phyloP scores from a whole-genome alignment of 2,797 vertebrate genomes.

The Oryzias dopingdopingensis region DNA sequence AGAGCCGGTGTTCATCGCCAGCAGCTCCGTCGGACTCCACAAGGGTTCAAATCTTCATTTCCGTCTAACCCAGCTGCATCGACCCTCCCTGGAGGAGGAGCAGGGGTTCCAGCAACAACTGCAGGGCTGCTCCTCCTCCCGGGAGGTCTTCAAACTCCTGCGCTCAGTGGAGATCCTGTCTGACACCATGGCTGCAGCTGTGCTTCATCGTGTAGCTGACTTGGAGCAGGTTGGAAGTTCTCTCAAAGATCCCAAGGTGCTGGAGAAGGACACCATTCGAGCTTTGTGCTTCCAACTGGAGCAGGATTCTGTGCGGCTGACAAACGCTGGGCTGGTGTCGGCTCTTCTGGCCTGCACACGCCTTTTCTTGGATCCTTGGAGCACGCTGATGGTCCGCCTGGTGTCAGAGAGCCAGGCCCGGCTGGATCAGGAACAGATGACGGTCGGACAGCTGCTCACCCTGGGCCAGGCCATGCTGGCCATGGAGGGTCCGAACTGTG shows the following conservation, averaged over 20 bases:
- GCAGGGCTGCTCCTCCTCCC: conserved; percentile 61
- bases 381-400: conserved; percentile 76
- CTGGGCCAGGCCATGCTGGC: conserved; percentile 81
- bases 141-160: conserved; percentile 80
- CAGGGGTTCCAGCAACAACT: conserved; percentile 66
- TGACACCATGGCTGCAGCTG: conserved; percentile 77
- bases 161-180: conserved; percentile 68
- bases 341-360: conserved; percentile 81
- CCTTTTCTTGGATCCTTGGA: conserved; percentile 79
- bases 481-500: conserved; percentile 64
- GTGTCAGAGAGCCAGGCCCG: conserved; percentile 80
- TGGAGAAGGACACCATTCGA: conserved; percentile 75
- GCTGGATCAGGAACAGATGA: conserved; percentile 72
- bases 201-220: conserved; percentile 83
- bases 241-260: conserved; percentile 65
- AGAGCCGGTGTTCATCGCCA: conserved; percentile 57
- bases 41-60: conserved; percentile 46
- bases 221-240: conserved; percentile 65
- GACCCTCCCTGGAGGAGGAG: conserved; percentile 63
- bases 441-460: conserved; percentile 72
- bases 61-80: conserved; percentile 53
- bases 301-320: conserved; percentile 72
- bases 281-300: conserved; percentile 83
- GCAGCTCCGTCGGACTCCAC: conserved; percentile 62
- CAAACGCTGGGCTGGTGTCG: conserved; percentile 74